These are phyloP conservation scores for Phortica magna DNA, from an alignment of 2,888 invertebrate species.

Conservation along the genomic window DNA sequence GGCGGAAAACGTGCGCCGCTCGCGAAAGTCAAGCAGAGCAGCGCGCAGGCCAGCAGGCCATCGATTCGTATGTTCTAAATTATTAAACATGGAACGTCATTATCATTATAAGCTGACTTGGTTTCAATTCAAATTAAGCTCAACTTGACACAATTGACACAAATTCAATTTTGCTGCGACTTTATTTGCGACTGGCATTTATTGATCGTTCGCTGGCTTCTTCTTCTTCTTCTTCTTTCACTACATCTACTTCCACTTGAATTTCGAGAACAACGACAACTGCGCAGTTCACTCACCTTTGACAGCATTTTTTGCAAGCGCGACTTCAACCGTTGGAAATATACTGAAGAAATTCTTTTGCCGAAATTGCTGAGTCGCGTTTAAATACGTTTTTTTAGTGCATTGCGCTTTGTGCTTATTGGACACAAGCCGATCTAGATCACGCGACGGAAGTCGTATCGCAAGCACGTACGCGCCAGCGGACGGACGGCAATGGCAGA, in stretches of 20 bases:
- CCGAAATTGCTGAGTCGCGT: slow-evolving; percentile 66
- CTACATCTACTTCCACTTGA: no score
- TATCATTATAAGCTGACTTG: background rate
- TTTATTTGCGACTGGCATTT: no score
- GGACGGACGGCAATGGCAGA: no score
- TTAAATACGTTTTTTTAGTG: slow-evolving; percentile 63
- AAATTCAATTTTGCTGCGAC: background rate
- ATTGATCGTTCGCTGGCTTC: no score
- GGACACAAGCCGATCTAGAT: slow-evolving; percentile 40
- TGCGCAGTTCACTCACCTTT: slow-evolving; percentile 40
- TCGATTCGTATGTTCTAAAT: slow-evolving; percentile 57
- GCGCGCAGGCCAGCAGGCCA: slow-evolving; percentile 41
- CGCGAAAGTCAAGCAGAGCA: slow-evolving; percentile 29
- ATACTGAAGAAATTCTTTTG: slow-evolving; percentile 62
- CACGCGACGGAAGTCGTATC: slow-evolving; percentile 6
- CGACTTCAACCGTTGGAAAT: slow-evolving; percentile 38
- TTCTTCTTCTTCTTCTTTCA: no score
- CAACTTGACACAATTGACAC: background rate
- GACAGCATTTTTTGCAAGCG: slow-evolving; percentile 44
- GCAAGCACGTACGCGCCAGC: slow-evolving; percentile 7
- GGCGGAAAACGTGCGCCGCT: slow-evolving; percentile 51
- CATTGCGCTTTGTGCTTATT: slow-evolving; percentile 31
- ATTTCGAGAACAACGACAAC: no score
- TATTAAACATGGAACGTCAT: slow-evolving; percentile 29
- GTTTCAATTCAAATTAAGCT: background rate